Conservation (phyloP, 2,797 vertebrate species). For the Mionectes olivaceus region DNA sequence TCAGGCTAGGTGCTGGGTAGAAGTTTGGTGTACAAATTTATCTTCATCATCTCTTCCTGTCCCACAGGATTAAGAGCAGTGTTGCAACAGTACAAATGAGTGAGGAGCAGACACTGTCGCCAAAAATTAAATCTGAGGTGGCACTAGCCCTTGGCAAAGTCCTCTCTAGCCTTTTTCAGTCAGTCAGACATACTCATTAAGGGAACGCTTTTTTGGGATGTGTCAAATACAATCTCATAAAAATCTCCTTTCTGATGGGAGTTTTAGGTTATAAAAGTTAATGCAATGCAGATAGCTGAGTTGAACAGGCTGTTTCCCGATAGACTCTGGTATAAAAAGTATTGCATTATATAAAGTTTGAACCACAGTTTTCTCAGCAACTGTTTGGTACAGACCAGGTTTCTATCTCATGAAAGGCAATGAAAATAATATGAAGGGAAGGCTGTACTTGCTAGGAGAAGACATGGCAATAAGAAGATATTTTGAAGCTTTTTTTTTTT, state of each 20-base stretch:
- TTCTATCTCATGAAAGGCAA: not conserved
- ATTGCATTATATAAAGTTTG: not conserved
- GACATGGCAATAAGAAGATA: not conserved
- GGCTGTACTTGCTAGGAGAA: not conserved
- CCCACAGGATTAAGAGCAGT: not conserved
- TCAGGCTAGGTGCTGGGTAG: not conserved
- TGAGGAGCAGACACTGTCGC: not conserved
- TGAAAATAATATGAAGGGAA: not conserved
- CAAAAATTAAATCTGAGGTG: conserved; percentile 36
- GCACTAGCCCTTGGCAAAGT: conserved; percentile 26
- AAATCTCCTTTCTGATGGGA: not conserved
- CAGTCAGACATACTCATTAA: not conserved
- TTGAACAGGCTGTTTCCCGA: not conserved
- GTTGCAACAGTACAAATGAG: not conserved
- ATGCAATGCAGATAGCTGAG: not conserved
- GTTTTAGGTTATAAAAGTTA: conserved; percentile 27
- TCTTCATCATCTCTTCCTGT: not conserved
- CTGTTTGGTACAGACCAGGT: not conserved
- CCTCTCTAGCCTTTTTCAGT: conserved; percentile 16
- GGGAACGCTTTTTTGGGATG: not conserved
- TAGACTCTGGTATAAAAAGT: not conserved
- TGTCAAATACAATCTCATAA: conserved; percentile 30
- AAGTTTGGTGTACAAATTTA: not conserved
- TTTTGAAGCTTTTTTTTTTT: not conserved
- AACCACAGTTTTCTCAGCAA: conserved; percentile 23